Percentiles rank a stretch among this genome's conserved stretches.
These are phyloP conservation scores for Pan troglodytes DNA, from an alignment of 2,113 vertebrate species.

Conservation along the genomic window NHGRI_mPanTro3-v2.1_pri NC_072411.2:110246001-110246500, in stretches of 20 bases:
- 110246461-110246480: too few relatives aligned
- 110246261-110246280: too few relatives aligned
- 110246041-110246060: slow-evolving; percentile 2
- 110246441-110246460: too few relatives aligned
- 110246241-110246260: neutral
- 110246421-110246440: too few relatives aligned
- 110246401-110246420: too few relatives aligned
- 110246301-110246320: too few relatives aligned
- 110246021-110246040: neutral
- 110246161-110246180: slow-evolving; percentile 1
- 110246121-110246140: neutral
- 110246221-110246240: slow-evolving; percentile 19
- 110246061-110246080: neutral
- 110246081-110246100: neutral
- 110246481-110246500: too few relatives aligned
- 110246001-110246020: neutral
- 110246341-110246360: too few relatives aligned
- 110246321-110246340: too few relatives aligned
- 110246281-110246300: too few relatives aligned
- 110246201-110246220: slow-evolving; percentile 4
- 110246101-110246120: neutral
- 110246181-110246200: slow-evolving; percentile 45
- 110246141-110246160: neutral
- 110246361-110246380: too few relatives aligned
- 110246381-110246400: too few relatives aligned